Conservation (phyloP, 1,140 invertebrate species). For the Drosophila pectinifera region DNA sequence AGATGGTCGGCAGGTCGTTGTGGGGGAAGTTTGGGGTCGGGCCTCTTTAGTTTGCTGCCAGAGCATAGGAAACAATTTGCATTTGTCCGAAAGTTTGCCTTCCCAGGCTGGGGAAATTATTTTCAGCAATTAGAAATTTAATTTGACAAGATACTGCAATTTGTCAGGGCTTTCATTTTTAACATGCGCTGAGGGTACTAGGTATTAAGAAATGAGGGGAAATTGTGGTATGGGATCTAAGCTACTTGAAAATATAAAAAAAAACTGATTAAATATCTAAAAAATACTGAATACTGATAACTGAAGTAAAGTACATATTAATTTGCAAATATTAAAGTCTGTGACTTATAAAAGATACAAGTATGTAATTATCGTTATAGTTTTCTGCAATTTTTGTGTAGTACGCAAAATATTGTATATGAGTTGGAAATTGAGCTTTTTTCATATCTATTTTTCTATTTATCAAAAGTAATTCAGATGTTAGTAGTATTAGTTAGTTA, state of each 20-base stretch:
- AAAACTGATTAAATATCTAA: too few relatives aligned
- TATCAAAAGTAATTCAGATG: too few relatives aligned
- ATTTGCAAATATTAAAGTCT: too few relatives aligned
- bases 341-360: too few relatives aligned
- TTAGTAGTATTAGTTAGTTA: too few relatives aligned
- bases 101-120: slow-evolving; percentile 6
- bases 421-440: too few relatives aligned
- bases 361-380: too few relatives aligned
- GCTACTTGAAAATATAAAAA: neutral
- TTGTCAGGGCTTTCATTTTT: neutral
- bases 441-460: too few relatives aligned
- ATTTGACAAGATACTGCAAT: slow-evolving; percentile 8
- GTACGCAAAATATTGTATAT: too few relatives aligned
- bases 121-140: slow-evolving; percentile 26
- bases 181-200: neutral
- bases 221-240: neutral
- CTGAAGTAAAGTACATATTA: too few relatives aligned
- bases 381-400: too few relatives aligned
- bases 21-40: neutral
- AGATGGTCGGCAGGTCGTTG: slow-evolving; percentile 13
- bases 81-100: slow-evolving; percentile 16
- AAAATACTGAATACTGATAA: too few relatives aligned
- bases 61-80: slow-evolving; percentile 20
- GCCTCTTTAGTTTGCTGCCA: slow-evolving; percentile 12
- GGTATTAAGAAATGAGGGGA: neutral